Evolutionary conservation across 2,888 invertebrate genomes (phyloP), one percentile per base, ranked within the genome.

Genomic region (Masnerella sp.): DNA sequence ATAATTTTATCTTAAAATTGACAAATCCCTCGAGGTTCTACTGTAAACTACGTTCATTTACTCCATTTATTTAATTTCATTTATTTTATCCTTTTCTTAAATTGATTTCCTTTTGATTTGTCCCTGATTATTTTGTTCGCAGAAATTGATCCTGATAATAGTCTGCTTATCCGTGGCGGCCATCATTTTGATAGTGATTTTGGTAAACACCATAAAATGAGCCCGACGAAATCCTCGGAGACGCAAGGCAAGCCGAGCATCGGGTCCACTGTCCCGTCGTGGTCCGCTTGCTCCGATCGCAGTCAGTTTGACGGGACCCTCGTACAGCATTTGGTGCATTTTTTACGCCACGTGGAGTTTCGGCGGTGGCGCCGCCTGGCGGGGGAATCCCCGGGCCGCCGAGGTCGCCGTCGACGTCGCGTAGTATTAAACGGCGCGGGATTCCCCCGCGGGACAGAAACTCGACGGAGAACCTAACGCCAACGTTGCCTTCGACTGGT

Each of bases 141-240:
- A 95, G 94, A 95, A 94, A 94, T 93, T 93, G 92, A 93, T 95
- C 92, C 92, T 94, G 92, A 94, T 94, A 91, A 91, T 93, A 89
- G 92, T 94, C 91, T 94, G 95, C 92, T 91, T 94, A 90, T 89
- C 92, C 88, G 90, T 94, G 89, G 91, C 92, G 89, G 89, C 92
- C 91, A 90, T 92, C 89, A 91, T 94, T 90, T 90, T 94, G 90
- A 91, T 92, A 90, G 91, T 94, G 89, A 89, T 93, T 89, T 91
- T 94, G 83, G 85, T 87, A 78, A 79, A 85, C 80, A 80, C 74
- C 47, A 80, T 88, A 70, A 75, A 38, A 20, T 86, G 81, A 85
- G 78, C 56, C 58, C 65, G 62, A 79, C 75, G 68, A 77, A 62
- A 61, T 15, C 8, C 49, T 52, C 52, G 18, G 59, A 32, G 59